phyloP scores from a whole-genome alignment of 2,113 vertebrate species.

The Stictonetta naevosa region DNA sequence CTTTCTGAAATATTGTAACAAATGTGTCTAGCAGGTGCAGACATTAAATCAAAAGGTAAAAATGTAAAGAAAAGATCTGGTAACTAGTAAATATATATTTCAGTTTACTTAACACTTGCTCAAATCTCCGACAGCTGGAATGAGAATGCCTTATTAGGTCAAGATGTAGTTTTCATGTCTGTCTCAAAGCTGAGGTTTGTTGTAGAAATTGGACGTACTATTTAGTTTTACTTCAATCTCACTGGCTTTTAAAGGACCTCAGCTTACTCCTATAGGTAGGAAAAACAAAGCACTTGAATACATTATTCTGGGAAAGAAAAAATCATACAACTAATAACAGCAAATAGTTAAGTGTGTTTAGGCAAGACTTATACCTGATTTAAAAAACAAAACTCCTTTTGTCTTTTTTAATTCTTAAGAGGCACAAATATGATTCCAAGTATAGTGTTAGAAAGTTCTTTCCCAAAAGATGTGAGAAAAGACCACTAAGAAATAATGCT shows the following conservation, averaged over 20 bases:
- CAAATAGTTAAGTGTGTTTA: neutral
- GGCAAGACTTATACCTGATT: neutral
- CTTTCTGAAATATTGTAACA: slow-evolving; percentile 38
- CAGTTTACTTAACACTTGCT: slow-evolving; percentile 56
- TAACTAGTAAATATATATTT: slow-evolving; percentile 56
- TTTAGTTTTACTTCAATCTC: neutral
- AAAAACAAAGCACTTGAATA: neutral
- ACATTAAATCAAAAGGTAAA: slow-evolving; percentile 56
- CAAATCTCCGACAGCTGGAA: slow-evolving; percentile 48
- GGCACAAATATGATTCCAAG: neutral
- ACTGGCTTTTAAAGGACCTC: neutral
- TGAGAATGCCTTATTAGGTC: slow-evolving; percentile 3
- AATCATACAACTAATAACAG: neutral
- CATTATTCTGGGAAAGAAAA: neutral
- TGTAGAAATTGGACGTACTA: neutral
- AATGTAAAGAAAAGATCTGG: slow-evolving; percentile 33
- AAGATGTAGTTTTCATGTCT: slow-evolving; percentile 29
- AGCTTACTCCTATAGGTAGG: neutral
- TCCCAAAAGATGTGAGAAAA: neutral
- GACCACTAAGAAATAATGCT: neutral
- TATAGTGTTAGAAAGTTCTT: neutral
- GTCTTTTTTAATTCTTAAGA: neutral
- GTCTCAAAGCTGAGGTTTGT: neutral
- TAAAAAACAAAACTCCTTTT: neutral
- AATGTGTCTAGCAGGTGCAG: slow-evolving; percentile 61